Conservation (phyloP, 2,797 vertebrate species). For the Tamandua tetradactyla region DNA sequence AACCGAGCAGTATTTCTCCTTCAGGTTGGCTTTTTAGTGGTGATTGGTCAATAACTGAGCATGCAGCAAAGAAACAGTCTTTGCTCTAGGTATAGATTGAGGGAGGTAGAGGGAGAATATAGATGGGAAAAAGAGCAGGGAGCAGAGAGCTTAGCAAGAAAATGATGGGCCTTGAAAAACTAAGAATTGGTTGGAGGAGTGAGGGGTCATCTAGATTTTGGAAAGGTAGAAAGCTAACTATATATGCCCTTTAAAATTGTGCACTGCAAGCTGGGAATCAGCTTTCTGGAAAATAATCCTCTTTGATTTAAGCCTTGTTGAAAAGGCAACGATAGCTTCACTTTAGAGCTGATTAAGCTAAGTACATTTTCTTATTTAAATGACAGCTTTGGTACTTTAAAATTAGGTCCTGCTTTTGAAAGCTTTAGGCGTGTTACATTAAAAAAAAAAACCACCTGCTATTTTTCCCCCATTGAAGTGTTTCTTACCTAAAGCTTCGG, state of each 20-base stretch:
- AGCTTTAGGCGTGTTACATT: neutral
- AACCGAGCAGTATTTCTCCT: neutral
- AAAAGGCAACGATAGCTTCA: neutral
- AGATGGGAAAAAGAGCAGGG: too few species aligned
- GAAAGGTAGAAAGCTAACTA: neutral
- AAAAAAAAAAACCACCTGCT: too few species aligned
- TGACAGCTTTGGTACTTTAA: neutral
- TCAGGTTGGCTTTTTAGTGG: neutral
- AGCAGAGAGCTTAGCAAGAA: too few species aligned
- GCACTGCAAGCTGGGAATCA: neutral
- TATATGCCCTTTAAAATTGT: neutral
- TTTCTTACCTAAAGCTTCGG: neutral
- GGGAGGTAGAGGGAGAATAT: fast-evolving
- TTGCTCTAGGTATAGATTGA: neutral
- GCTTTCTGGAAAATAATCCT: neutral
- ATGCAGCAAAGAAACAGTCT: neutral
- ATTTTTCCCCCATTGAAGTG: too few species aligned
- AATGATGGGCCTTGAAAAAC: neutral
- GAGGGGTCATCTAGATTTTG: too few species aligned
- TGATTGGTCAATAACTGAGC: neutral
- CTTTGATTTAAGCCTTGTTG: neutral
- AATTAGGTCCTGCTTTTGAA: neutral
- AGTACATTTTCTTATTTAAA: neutral
- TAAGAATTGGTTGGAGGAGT: neutral
- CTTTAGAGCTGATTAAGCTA: neutral